Evolutionary conservation across 92 coral and sea anemone species (phyloP), one percentile per base, ranked within the genome.

Genomic region (Zoanthus sansibaricus): DNA sequence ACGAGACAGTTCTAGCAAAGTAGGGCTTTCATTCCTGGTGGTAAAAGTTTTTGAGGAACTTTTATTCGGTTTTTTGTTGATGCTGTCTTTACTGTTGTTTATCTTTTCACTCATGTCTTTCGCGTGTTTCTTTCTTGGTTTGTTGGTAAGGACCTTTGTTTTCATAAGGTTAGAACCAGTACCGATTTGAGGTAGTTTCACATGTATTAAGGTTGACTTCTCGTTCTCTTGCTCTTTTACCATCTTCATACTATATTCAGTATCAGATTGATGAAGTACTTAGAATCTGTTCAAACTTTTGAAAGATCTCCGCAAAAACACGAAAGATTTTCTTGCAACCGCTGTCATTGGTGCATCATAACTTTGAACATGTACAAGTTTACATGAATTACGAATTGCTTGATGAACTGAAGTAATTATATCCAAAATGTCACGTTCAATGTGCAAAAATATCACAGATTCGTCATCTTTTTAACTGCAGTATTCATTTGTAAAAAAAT

Each of bases 151-250:
- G 7, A 16, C 7, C 46, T 10, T 66, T 11, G n/a, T 12, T 32
- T 45, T 67, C 31, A 33, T 44, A 33, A 7, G 16, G 20, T 20
- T 6, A 4, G 62, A n/a, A 7, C 66, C 59, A 48, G 83, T 70
- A 31, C 21, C 47, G 66, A 64, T 62, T 6, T 80, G 75, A 64
- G 85, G 73, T 46, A 25, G 85, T 46, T 80, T 80, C 46, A 59
- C 33, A 37, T 44, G 20, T 10, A 45, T 6, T 6, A 67, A 21
- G 14, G 48, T 9, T 45, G 25, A 33, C 21, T 80, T 68, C 48
- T 79, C 49, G 10, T 20, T 15, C 5, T 1, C 56, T 25, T 18
- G 73, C 25, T 79, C 54, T 46, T 42, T 64, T 64, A 47, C 44
- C 61, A 66, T 18, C 16, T 33, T 67, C 73, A 78, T 33, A 9